Evolutionary conservation across 2,888 invertebrate species (phyloP), one percentile per base, ranked within the genome.

Genomic region (Drosophila setosimentum): DNA sequence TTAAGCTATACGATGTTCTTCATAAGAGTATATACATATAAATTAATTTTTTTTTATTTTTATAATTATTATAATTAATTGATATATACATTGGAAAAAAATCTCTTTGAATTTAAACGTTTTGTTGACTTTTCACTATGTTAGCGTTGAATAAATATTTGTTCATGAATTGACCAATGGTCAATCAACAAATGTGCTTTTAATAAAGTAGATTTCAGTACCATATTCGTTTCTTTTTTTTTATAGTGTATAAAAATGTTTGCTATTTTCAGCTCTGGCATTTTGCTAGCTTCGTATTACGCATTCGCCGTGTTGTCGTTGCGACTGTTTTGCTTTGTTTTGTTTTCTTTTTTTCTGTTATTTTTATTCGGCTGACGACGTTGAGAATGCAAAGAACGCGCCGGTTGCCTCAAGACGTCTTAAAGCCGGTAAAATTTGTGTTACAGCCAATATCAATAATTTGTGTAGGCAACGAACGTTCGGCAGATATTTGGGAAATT

Each of bases 251-350:
- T 29, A 18, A 18, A 37, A 29, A 35, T 2, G 29, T 49, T 54
- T 21, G 30, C n/a, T 16, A 24, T 7, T 61, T 51, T 30, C 8
- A 21, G 42, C 40, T 30, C 51, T 61, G 37, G 6, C 10, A 27
- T 50, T 50, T 49, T 10, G 27, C 18, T 59, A 61, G 40, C 45
- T 67, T 35, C 42, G 29, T 33, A 57, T 78, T 78, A 78, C 84
- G 67, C 71, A 81, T 83, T 71, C 66, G 80, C 49, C 67, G 49
- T 40, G 62, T 80, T 68, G 63, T 48, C 59, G 35, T 40, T 51
- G 48, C 42, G 37, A 51, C 49, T 33, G 42, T 13, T 57, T 65
- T 42, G 18, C 35, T 24, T 30, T 50, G 18, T 8, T 18, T 8
- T 7, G 0, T 7, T 21, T 16, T 13, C 59, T 51, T 53, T 37